Evolutionary conservation across 2,888 invertebrate species (phyloP).

Genomic region (Dicranocentrus wangi): DNA sequence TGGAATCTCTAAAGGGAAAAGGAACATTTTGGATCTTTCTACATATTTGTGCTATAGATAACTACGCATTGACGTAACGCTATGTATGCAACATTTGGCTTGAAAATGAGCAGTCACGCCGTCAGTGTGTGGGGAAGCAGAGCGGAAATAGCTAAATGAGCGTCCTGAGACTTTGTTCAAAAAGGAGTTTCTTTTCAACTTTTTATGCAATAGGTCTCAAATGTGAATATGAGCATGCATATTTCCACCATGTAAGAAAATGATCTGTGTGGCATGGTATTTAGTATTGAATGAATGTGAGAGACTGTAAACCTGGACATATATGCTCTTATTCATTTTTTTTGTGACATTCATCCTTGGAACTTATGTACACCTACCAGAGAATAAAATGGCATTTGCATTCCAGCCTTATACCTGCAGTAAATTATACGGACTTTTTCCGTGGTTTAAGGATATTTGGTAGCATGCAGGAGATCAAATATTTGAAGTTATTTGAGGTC

Average conservation of each 20-base stretch:
- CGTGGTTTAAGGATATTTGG: neutral
- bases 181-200: neutral
- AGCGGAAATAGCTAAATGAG: constrained; percentile 47
- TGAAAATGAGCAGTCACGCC: neutral
- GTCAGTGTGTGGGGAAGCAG: constrained; percentile 22
- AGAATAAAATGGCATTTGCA: neutral
- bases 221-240: too few relatives aligned
- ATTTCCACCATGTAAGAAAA: too few relatives aligned
- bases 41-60: neutral
- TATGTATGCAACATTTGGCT: constrained; percentile 16
- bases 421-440: neutral
- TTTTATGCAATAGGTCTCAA: too few relatives aligned
- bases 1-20: neutral
- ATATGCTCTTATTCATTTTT: too few relatives aligned
- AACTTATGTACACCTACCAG: neutral
- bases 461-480: neutral
- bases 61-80: neutral
- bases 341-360: constrained; percentile 1
- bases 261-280: too few relatives aligned
- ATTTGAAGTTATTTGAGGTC: too few relatives aligned
- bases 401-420: neutral
- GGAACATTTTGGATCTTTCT: neutral
- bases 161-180: constrained; percentile 27
- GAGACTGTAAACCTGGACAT: too few relatives aligned
- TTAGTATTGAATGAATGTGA: too few relatives aligned